Evolutionary conservation across 2,113 vertebrate species (phyloP).

Genomic region (Morone saxatilis): DNA sequence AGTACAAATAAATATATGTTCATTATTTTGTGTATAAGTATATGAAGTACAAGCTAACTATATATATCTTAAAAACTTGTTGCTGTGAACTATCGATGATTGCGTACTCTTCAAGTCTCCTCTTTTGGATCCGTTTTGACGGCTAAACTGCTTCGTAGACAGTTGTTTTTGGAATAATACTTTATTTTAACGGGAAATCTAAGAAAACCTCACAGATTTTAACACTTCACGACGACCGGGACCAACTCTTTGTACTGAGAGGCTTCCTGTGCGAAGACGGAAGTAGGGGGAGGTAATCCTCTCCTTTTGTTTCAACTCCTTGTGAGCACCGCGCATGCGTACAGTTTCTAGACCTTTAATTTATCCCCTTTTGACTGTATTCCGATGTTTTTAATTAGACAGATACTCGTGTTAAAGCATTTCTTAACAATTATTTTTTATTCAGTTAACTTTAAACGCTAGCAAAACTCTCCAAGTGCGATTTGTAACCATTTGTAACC

Average conservation of each 20-base stretch:
- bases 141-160: neutral
- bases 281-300: neutral
- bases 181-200: neutral
- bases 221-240: neutral
- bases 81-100: neutral
- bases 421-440: fast-evolving
- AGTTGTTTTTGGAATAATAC: neutral
- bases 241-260: neutral
- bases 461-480: neutral
- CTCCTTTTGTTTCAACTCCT: neutral
- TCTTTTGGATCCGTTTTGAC: neutral
- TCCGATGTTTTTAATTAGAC: neutral
- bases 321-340: conserved; percentile 21
- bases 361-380: neutral
- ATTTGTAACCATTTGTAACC: neutral
- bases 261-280: neutral
- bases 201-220: neutral
- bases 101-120: neutral
- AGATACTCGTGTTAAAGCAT: fast-evolving
- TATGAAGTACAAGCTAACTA: too few species aligned
- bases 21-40: too few species aligned
- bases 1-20: neutral
- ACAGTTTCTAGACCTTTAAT: fast-evolving
- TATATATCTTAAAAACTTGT: too few species aligned
- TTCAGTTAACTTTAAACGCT: fast-evolving